Base-by-base conservation (phyloP, 2,797 vertebrate genomes). In the Tadarida brasiliensis region DNA sequence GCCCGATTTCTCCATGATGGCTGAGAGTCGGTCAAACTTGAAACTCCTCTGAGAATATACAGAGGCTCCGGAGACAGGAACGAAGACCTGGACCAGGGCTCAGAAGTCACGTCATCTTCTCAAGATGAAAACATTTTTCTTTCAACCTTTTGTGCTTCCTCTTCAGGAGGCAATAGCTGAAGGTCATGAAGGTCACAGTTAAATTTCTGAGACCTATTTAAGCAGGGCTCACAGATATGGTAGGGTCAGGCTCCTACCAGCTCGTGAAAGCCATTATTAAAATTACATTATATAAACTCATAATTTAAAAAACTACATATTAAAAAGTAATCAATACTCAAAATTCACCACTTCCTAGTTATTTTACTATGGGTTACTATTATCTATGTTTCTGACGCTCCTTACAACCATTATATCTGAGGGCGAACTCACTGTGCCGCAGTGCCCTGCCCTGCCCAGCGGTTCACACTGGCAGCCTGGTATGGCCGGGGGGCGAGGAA, bases 341-440 rank as follows among this genome's bases (percentile, higher is more conserved):
- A 85, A 87, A 71, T 20, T 15, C 63, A 61, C 28, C 63, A 47
- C 26, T 59, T 73, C 49, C 86, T 28, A 30, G 49, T 26, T 28
- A 51, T 33, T 76, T 94, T 47, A 49, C 61, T 68, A 1, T 3
- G 26, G 44, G 59, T 74, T 16, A 15, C 59, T 54, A 11, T 39
- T 39, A 28, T 11, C 76, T 47, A 4, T 8, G 33, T 63, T 67
- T 70, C 47, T 20, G 30, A 67, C 35, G 65, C 28, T 59, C 54
- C 39, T 11, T 22, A 33, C 1, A 8, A 3, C 12, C n/a, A 0
- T 2, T 15, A 7, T n/a, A 10, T 17, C 17, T 59, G 20, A 24
- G 67, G 67, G 67, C 3, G 8, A 30, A 10, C 56, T 4, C 51
- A 7, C 15, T 8, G 11, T 0, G 7, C 4, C 15, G 2, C 3